Evolutionary conservation across 1,140 invertebrate genomes (phyloP).

Genomic region (Cydia strobilella): DNA sequence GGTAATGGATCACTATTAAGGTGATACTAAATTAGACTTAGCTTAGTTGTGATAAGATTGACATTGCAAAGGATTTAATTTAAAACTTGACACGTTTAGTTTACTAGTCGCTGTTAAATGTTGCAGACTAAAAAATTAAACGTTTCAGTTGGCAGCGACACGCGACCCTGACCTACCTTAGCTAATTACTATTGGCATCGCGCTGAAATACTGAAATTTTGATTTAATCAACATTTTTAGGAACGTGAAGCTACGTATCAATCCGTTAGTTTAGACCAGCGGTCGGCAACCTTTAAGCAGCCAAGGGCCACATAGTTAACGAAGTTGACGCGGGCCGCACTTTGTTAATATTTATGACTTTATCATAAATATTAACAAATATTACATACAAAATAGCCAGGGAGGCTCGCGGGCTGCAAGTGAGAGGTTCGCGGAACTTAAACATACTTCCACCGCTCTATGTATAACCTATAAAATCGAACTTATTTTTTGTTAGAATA

Average conservation of each 20-base stretch:
- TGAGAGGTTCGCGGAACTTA: no score
- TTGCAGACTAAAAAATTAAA: slow-evolving; percentile 32
- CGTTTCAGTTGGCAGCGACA: slow-evolving; percentile 33
- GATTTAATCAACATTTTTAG: slow-evolving; percentile 33
- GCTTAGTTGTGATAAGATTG: background rate
- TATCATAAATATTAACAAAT: no score
- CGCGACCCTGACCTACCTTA: slow-evolving; percentile 43
- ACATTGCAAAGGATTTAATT: background rate
- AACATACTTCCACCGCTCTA: background rate
- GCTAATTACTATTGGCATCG: slow-evolving; percentile 47
- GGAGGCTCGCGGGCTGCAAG: no score
- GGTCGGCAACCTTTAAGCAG: no score
- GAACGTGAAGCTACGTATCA: background rate
- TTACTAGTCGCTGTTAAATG: background rate
- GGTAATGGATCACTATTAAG: background rate
- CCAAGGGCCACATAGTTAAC: no score
- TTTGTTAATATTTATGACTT: no score
- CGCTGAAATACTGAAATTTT: slow-evolving; percentile 33
- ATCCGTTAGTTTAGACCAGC: background rate
- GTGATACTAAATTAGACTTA: background rate
- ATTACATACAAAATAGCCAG: no score
- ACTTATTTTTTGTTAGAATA: background rate
- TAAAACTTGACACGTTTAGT: background rate
- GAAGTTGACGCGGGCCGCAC: no score
- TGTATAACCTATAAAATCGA: background rate